phyloP scores from a whole-genome alignment of 2,888 invertebrate species.

The Timema cristinae region DNA sequence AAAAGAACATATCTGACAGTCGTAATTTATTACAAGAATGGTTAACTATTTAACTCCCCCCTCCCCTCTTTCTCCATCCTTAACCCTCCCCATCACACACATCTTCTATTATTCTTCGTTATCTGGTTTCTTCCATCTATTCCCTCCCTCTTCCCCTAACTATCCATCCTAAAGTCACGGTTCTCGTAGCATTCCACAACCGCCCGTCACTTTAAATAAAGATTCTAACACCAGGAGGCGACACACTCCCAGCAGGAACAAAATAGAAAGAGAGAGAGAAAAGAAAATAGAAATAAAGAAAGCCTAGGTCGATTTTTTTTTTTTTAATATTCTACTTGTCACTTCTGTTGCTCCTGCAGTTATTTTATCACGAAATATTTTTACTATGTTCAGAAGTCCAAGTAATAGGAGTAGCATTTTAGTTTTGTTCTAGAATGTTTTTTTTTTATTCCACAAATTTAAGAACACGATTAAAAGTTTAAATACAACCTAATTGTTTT shows the following conservation, averaged over 20 bases:
- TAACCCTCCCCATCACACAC: neutral
- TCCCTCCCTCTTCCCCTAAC: slow-evolving; percentile 3
- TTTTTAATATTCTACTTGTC: slow-evolving; percentile 16
- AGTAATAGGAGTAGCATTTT: slow-evolving; percentile 11
- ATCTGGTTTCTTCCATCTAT: slow-evolving; percentile 13
- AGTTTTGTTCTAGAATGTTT: neutral
- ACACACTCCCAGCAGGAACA: slow-evolving; percentile 24
- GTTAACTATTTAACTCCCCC: slow-evolving; percentile 12
- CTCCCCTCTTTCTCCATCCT: neutral
- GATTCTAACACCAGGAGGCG: slow-evolving; percentile 30
- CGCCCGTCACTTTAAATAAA: slow-evolving; percentile 29
- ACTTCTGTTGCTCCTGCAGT: slow-evolving; percentile 14
- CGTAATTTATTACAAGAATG: slow-evolving; percentile 15
- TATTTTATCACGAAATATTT: slow-evolving; percentile 15
- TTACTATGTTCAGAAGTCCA: slow-evolving; percentile 5
- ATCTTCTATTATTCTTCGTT: slow-evolving; percentile 11
- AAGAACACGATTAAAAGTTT: slow-evolving; percentile 9
- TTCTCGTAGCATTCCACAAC: slow-evolving; percentile 22
- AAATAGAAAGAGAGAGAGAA: slow-evolving; percentile 1
- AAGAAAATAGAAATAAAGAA: slow-evolving; percentile 11
- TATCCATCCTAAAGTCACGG: neutral
- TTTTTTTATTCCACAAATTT: neutral
- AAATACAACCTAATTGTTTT: neutral
- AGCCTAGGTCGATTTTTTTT: neutral
- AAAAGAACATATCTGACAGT: slow-evolving; percentile 6